Conservation (phyloP, 2,113 vertebrate genomes). For the Scytalopus superciliaris region DNA sequence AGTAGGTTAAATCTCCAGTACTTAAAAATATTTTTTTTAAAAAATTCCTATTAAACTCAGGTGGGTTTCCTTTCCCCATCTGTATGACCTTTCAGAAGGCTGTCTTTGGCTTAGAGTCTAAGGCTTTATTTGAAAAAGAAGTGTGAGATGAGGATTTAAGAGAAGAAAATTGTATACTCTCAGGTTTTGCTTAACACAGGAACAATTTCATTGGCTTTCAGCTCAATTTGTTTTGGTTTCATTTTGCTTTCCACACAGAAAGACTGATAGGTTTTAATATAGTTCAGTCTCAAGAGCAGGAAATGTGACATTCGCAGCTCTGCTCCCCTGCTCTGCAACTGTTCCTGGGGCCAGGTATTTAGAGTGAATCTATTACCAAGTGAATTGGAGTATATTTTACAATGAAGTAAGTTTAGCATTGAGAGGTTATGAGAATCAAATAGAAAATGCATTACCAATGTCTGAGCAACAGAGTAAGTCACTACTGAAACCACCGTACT, state of each 20-base stretch:
- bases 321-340: background rate
- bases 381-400: background rate
- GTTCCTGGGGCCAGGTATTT: background rate
- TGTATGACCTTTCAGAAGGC: background rate
- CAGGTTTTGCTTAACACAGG: background rate
- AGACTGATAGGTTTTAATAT: slow-evolving; percentile 1
- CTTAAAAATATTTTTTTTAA: background rate
- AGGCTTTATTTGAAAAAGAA: background rate
- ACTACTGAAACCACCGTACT: background rate
- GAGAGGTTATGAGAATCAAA: background rate
- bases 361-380: background rate
- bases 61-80: background rate
- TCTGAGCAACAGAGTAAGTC: background rate
- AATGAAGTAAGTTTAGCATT: background rate
- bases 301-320: background rate
- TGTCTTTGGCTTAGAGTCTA: background rate
- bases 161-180: background rate
- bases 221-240: background rate
- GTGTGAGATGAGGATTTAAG: background rate
- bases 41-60: background rate
- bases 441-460: background rate
- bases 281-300: background rate
- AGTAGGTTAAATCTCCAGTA: background rate
- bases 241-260: background rate
- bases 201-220: slow-evolving; percentile 5